Evolutionary conservation across 2,797 vertebrate genomes (phyloP).

Genomic region (Pteronotus mesoamericanus): DNA sequence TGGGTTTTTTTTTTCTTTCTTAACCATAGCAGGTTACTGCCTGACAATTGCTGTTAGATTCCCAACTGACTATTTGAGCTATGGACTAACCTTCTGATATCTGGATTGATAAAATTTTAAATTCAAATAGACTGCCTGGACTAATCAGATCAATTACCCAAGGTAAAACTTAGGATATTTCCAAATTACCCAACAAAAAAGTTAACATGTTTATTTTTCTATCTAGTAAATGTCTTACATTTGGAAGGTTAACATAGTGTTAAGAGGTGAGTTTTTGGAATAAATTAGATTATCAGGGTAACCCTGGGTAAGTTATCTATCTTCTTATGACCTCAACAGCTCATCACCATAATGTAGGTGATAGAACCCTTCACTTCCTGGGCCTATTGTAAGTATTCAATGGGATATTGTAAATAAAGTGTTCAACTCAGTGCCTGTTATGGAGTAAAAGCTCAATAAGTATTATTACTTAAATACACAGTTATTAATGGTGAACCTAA

Average conservation of each 20-base stretch:
- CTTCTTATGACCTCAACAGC: not conserved
- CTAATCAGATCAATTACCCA: not conserved
- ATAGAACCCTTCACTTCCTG: not conserved
- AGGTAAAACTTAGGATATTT: not conserved
- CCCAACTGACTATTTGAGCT: not conserved
- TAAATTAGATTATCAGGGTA: not conserved
- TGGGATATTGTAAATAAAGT: not conserved
- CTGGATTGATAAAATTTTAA: not conserved
- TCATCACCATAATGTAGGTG: not conserved
- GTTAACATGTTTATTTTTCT: not conserved
- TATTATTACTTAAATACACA: not conserved
- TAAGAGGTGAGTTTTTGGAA: not conserved
- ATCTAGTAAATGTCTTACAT: not conserved
- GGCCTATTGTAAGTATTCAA: not conserved
- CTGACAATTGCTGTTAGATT: not conserved
- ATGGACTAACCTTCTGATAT: not conserved
- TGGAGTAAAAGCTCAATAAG: not conserved
- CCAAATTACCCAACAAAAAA: not conserved
- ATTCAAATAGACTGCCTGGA: not conserved
- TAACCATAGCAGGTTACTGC: not conserved
- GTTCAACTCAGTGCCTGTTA: not conserved
- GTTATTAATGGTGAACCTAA: not conserved
- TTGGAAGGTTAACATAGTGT: not conserved
- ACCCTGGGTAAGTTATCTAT: not conserved
- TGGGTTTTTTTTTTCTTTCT: not conserved